Conservation (phyloP, 2,113 vertebrate species). For the Numenius arquata region DNA sequence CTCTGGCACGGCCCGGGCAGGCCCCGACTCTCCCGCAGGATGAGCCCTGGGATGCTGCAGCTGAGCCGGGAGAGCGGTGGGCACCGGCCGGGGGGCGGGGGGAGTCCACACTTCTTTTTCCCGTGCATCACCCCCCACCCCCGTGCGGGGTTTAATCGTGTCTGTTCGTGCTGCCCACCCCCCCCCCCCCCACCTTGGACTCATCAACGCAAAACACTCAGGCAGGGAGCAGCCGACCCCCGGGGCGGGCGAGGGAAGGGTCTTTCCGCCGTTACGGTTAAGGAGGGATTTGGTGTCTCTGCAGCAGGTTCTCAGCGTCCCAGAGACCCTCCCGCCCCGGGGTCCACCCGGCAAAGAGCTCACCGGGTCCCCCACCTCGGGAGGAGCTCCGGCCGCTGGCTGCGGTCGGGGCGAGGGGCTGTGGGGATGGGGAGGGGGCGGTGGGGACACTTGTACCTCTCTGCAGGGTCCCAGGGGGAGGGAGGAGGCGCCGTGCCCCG, state of each 20-base stretch:
- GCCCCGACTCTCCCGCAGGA: fast-evolving
- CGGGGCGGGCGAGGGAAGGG: fast-evolving
- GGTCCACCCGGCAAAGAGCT: fast-evolving
- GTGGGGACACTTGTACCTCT: neutral
- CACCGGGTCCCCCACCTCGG: fast-evolving
- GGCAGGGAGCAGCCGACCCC: neutral
- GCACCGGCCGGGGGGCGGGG: neutral
- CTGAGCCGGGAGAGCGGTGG: neutral
- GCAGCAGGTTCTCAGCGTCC: fast-evolving
- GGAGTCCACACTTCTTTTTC: fast-evolving
- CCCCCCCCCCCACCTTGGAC: fast-evolving
- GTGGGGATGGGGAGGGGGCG: neutral
- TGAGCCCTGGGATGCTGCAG: neutral
- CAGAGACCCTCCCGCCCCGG: neutral
- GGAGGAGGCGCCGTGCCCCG: no score
- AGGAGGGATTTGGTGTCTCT: neutral
- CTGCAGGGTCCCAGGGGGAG: fast-evolving
- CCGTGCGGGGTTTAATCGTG: fast-evolving
- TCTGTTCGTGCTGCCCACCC: neutral
- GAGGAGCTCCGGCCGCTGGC: fast-evolving
- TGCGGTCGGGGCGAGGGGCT: neutral
- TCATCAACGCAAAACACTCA: fast-evolving
- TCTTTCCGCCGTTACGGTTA: fast-evolving
- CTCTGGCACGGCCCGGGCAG: fast-evolving
- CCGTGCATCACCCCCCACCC: neutral